These are phyloP conservation scores for Neogale vison DNA, from an alignment of 2,113 vertebrate species.

Conservation along the genomic window DNA sequence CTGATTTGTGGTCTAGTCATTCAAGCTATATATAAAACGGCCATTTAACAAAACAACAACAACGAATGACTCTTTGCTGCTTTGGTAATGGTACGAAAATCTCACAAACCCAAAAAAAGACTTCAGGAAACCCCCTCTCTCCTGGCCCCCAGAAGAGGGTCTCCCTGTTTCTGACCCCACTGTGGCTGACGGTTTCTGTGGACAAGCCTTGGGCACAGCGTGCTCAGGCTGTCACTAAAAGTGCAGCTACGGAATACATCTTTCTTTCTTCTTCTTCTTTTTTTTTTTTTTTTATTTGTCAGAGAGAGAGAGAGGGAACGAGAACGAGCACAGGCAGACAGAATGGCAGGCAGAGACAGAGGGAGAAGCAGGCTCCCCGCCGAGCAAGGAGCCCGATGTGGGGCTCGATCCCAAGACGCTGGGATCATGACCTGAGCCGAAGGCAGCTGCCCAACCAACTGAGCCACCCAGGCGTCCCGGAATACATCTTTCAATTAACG, in stretches of 20 bases:
- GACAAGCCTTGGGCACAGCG: neutral
- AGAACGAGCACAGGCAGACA: too few species aligned
- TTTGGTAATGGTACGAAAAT: neutral
- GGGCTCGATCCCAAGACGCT: too few species aligned
- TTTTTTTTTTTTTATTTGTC: too few species aligned
- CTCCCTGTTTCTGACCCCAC: neutral
- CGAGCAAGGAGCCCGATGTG: too few species aligned
- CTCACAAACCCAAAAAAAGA: neutral
- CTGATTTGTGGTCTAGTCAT: neutral
- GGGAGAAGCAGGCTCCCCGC: too few species aligned
- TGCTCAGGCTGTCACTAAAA: neutral
- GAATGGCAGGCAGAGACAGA: too few species aligned
- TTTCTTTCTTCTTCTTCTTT: too few species aligned
- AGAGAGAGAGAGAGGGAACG: too few species aligned
- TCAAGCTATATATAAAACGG: neutral
- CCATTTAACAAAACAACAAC: neutral
- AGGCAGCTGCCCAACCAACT: too few species aligned
- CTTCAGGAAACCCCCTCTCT: neutral
- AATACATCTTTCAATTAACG: neutral
- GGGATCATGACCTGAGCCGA: too few species aligned
- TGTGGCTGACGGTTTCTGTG: neutral
- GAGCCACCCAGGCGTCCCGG: too few species aligned
- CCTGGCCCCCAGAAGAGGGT: neutral
- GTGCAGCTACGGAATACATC: neutral
- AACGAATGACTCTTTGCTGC: neutral